phyloP scores from a whole-genome alignment of 2,113 vertebrate genomes.

The Empidonax alnorum region DNA sequence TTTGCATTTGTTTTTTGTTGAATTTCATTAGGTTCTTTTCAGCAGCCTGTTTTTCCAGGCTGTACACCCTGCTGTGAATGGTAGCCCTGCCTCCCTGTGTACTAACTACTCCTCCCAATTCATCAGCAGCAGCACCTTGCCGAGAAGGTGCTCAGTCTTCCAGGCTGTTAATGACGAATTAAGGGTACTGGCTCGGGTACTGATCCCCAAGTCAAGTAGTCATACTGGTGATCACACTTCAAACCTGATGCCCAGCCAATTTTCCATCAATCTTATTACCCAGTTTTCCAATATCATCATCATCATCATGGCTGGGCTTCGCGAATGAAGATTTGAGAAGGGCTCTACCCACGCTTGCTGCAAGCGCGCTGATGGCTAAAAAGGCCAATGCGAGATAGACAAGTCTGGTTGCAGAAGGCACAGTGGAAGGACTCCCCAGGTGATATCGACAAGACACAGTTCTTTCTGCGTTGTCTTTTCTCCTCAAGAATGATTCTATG shows the following conservation, averaged over 20 bases:
- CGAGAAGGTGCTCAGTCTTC: background rate
- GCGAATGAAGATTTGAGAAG: too few relatives aligned
- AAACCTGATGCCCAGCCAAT: background rate
- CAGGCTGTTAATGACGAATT: background rate
- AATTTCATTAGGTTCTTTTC: background rate
- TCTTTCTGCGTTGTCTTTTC: too few relatives aligned
- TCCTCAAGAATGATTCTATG: too few relatives aligned
- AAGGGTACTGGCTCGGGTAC: background rate
- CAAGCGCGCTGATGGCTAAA: too few relatives aligned
- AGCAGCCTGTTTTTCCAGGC: background rate
- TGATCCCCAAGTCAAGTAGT: background rate
- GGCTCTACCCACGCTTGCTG: too few relatives aligned
- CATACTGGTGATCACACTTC: background rate
- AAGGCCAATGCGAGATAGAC: too few relatives aligned
- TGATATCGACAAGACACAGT: too few relatives aligned
- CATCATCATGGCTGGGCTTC: too few relatives aligned
- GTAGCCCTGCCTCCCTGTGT: background rate
- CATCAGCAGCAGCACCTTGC: background rate
- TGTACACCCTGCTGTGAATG: accelerated
- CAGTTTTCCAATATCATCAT: background rate
- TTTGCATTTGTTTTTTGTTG: background rate
- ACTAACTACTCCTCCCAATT: background rate
- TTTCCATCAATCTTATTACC: background rate
- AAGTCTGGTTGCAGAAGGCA: too few relatives aligned
- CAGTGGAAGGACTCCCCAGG: too few relatives aligned